phyloP scores from a whole-genome alignment of 2,797 vertebrate species.

The Premnoplex brunnescens region DNA sequence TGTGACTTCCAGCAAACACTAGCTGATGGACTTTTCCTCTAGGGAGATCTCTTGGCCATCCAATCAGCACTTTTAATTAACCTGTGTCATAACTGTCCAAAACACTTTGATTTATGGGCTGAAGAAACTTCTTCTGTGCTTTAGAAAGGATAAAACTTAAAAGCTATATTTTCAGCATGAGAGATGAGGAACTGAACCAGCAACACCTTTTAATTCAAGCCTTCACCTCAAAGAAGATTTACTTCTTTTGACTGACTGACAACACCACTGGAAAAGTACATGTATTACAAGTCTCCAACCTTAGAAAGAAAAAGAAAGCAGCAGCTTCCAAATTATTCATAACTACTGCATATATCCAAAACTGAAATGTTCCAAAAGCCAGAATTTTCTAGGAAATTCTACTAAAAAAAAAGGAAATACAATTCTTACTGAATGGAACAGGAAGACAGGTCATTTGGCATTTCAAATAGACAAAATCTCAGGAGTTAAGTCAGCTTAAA shows the following conservation, averaged over 20 bases:
- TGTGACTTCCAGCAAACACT: slow-evolving; percentile 25
- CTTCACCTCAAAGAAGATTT: not conserved
- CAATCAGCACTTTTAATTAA: slow-evolving; percentile 56
- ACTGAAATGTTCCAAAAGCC: not conserved
- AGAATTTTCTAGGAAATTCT: not conserved
- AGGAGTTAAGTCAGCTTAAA: not conserved
- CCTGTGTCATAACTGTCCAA: slow-evolving; percentile 26
- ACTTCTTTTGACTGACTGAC: not conserved
- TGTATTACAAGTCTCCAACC: not conserved
- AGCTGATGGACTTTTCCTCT: slow-evolving; percentile 17
- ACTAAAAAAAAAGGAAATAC: not conserved
- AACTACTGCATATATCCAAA: not conserved
- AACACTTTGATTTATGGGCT: slow-evolving; percentile 50
- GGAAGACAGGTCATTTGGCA: not conserved
- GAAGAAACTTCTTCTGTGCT: not conserved
- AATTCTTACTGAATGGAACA: not conserved
- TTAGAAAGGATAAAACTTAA: slow-evolving; percentile 10
- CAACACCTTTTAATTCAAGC: slow-evolving; percentile 36
- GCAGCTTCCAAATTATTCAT: not conserved
- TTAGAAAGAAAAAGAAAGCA: not conserved
- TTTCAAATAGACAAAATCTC: not conserved
- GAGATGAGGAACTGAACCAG: not conserved
- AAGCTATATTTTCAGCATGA: not conserved
- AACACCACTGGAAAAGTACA: not conserved
- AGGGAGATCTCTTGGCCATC: not conserved